Percentiles rank a stretch among this genome's conserved stretches.
phyloP scores from a whole-genome alignment of 2,797 vertebrate genomes.

The Moxostoma hubbsi region DNA sequence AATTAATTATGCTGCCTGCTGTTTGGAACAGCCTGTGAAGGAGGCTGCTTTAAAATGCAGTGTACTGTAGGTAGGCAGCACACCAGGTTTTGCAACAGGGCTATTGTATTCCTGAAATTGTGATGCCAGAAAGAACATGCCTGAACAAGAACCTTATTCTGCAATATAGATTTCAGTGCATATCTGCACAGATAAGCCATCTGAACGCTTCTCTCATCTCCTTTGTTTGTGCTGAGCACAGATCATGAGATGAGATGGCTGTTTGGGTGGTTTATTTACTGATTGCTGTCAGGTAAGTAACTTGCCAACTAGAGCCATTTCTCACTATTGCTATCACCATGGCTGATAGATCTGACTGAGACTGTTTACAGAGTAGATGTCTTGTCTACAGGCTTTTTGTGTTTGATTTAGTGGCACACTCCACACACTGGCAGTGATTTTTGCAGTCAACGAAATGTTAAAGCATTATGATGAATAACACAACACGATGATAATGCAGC shows the following conservation, averaged over 20 bases:
- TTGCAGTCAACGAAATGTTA: background rate
- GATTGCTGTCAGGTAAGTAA: constrained; percentile 23
- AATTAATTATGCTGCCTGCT: no score
- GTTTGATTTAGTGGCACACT: constrained; percentile 29
- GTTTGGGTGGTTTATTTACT: constrained; percentile 32
- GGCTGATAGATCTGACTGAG: constrained; percentile 21
- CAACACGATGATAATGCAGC: background rate
- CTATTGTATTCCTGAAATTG: background rate
- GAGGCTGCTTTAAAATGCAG: no score
- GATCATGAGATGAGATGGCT: constrained; percentile 10
- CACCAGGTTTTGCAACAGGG: background rate
- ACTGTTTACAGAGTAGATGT: constrained; percentile 20
- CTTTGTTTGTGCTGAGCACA: constrained; percentile 19
- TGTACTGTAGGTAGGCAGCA: background rate
- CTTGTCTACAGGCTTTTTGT: constrained; percentile 32
- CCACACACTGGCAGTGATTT: background rate
- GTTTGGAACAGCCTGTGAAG: no score
- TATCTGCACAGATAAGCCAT: background rate
- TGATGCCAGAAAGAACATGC: background rate
- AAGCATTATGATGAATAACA: background rate
- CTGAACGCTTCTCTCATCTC: background rate
- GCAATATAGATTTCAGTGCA: constrained; percentile 16
- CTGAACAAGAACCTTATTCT: constrained; percentile 4
- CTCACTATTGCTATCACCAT: background rate
- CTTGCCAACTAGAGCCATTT: background rate